These are phyloP conservation scores for Micronisus gabar DNA, from an alignment of 2,113 vertebrate genomes.

Conservation along the genomic window DNA sequence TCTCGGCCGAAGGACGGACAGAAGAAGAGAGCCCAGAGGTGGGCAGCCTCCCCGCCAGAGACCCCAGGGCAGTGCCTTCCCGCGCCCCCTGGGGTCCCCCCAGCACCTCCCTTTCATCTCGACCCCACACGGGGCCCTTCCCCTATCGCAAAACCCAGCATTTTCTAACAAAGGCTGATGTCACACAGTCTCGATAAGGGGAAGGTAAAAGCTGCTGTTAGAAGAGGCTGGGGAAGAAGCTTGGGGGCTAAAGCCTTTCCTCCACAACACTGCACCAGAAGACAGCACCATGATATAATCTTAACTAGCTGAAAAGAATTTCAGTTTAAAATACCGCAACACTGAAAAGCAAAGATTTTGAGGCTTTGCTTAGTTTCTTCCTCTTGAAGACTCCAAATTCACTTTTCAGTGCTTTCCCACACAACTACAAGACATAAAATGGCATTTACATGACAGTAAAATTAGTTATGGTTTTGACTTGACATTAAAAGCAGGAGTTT, in stretches of 20 bases:
- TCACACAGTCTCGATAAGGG: background rate
- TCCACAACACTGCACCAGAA: background rate
- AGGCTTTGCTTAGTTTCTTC: background rate
- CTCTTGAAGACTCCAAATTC: background rate
- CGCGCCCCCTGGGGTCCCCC: background rate
- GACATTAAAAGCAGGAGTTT: background rate
- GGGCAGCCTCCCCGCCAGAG: background rate
- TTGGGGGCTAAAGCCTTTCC: background rate
- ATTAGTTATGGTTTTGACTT: background rate
- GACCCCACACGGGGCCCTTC: accelerated
- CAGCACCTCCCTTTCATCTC: background rate
- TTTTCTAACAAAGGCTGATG: background rate
- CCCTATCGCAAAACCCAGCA: background rate
- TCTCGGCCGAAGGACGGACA: background rate
- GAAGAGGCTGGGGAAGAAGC: background rate
- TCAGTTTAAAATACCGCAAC: background rate
- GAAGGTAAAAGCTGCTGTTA: accelerated
- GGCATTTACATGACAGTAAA: background rate
- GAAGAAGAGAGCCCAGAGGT: background rate
- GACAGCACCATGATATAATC: background rate
- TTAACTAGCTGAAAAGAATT: background rate
- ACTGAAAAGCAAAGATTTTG: background rate
- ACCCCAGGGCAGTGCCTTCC: background rate
- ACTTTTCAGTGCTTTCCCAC: background rate
- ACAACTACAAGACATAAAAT: background rate